phyloP scores from a whole-genome alignment of 2,888 invertebrate genomes.

The Strigamia transsilvanica region DNA sequence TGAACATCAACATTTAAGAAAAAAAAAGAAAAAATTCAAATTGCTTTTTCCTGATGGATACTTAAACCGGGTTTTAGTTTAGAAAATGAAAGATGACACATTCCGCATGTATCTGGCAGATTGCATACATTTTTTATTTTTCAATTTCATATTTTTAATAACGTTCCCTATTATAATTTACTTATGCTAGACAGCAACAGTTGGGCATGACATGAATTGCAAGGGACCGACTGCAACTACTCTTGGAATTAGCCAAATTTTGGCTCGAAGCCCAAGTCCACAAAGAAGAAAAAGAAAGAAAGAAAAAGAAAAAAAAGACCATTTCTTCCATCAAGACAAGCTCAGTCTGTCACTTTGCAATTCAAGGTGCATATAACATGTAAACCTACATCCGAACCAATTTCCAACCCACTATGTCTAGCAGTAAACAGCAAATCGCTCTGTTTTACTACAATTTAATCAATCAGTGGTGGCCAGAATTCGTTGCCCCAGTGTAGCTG shows the following conservation, averaged over 20 bases:
- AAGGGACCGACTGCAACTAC: constrained; percentile 27
- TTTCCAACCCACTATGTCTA: background rate
- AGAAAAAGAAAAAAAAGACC: background rate
- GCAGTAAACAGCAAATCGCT: constrained; percentile 32
- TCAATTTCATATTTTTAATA: constrained; percentile 25
- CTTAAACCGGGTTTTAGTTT: too few species aligned
- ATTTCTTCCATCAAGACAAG: constrained; percentile 4
- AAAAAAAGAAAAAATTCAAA: too few species aligned
- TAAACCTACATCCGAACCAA: constrained; percentile 2
- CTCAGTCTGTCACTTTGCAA: constrained; percentile 40
- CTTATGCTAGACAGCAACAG: constrained; percentile 28
- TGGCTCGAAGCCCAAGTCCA: constrained; percentile 28
- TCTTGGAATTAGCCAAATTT: constrained; percentile 43
- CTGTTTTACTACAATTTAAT: constrained; percentile 23
- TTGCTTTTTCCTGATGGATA: too few species aligned
- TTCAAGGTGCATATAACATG: constrained; percentile 45
- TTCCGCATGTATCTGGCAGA: background rate
- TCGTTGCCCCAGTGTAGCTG: background rate
- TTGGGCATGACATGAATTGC: constrained; percentile 40
- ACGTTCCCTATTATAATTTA: constrained; percentile 28
- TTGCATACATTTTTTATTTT: constrained; percentile 12
- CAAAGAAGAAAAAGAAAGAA: background rate
- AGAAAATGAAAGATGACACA: background rate
- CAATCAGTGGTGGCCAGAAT: constrained; percentile 45
- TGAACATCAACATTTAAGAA: too few species aligned